Base-by-base conservation (phyloP, 2,888 invertebrate species). In the Deilephila porcellus region DNA sequence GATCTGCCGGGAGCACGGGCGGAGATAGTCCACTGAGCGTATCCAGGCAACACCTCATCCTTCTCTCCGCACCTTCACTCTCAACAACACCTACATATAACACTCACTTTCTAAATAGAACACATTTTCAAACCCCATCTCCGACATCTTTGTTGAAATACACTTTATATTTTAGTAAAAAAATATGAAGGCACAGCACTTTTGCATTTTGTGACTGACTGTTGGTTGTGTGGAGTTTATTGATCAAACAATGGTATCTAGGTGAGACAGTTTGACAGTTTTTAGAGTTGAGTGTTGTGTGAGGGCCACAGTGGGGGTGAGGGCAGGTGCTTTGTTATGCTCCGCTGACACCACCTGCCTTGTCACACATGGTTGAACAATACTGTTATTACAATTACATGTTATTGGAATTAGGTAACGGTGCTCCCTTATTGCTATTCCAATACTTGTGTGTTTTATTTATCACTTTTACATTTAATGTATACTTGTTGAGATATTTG, bases 101-200 rank as follows among this genome's bases (percentile, higher is more conserved):
- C 87, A 94, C 95, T 95, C 88, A 95, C 95, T 95, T 85, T 95
- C 95, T 71, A 95, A 87, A 86, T 95, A 95, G 85, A 95, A 95
- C 86, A 95, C 94, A 83, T 92, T 93, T 85, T 95, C 95, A 85
- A 94, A 93, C 71, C 90, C 94, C 94, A 95, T 93, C 85, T 94
- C 93, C 72, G 94, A 88, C 94, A 94, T 94, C 89, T 90, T 93
- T 77, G 75, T 25, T 79, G 73, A 74, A 45, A 56, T 74, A 82
- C 79, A 79, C 80, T 79, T 80, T 77, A 78, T 80, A 84, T 80
- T 81, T 81, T 76, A 76, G 78, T 78, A 80, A 75, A 80, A 82
- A 76, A 80, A 77, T 81, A 86, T 82, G 82, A 74, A 73, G 75
- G 82, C 80, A 86, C 84, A 85, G 84, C 83, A 83, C 86, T 81